Conservation (phyloP, 2,113 vertebrate genomes). For the Thinocorus orbignyianus region DNA sequence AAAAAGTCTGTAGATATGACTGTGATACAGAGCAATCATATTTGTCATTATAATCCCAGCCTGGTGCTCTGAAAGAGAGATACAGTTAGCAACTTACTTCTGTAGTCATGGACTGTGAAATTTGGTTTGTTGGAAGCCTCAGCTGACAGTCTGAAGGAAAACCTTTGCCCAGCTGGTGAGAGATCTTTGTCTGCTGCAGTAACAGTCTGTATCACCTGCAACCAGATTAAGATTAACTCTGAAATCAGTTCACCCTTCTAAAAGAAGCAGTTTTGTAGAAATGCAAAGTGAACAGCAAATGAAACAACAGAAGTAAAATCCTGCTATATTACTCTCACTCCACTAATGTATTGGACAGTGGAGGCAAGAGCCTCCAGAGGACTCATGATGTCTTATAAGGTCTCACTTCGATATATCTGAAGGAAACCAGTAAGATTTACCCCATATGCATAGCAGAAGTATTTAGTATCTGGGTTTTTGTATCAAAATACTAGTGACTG, state of each 20-base stretch:
- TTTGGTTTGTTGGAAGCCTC: conserved; percentile 89
- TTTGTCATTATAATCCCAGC: background rate
- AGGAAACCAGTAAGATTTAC: background rate
- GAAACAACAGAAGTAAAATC: background rate
- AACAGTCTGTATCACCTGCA: conserved; percentile 92
- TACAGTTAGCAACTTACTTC: conserved; percentile 81
- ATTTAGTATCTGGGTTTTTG: background rate
- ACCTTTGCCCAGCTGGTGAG: conserved; percentile 86
- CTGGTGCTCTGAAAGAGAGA: background rate
- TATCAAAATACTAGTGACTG: background rate
- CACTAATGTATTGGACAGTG: background rate
- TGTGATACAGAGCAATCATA: background rate
- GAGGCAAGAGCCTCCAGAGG: background rate
- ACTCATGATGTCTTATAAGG: background rate
- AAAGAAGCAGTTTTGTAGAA: background rate
- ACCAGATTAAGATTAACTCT: conserved; percentile 53
- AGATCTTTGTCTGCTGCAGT: conserved; percentile 90
- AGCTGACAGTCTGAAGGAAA: conserved; percentile 87
- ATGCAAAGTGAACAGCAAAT: background rate
- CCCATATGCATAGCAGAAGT: background rate
- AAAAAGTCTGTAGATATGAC: background rate
- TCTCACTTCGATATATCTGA: background rate
- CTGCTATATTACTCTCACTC: background rate
- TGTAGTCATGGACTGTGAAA: conserved; percentile 94
- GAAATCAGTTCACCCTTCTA: background rate